Percentiles rank a stretch among this genome's conserved stretches.
Conservation (phyloP, 2,797 vertebrate species). For the Gambusia yucatana region DNA sequence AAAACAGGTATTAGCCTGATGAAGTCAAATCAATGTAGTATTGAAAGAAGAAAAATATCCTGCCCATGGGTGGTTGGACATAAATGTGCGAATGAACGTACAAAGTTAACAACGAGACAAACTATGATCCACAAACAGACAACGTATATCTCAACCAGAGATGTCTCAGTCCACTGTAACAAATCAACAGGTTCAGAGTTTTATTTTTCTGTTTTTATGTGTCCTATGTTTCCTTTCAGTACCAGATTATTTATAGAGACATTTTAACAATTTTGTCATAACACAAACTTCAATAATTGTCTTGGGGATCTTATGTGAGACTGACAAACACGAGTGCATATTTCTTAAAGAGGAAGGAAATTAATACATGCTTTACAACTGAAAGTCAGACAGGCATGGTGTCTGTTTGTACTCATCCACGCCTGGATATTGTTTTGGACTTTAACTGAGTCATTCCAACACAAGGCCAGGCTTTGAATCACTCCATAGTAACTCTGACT, state of each 20-base stretch:
- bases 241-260: neutral
- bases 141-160: neutral
- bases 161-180: neutral
- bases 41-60: constrained; percentile 87
- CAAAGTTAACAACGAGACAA: constrained; percentile 72
- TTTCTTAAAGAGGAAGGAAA: neutral
- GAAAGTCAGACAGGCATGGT: neutral
- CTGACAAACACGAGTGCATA: neutral
- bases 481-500: neutral
- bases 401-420: neutral
- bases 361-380: neutral
- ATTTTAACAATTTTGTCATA: neutral
- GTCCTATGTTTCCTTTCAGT: neutral
- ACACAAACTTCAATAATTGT: neutral
- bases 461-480: neutral
- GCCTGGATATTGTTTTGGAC: neutral
- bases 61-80: constrained; percentile 80
- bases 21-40: constrained; percentile 97
- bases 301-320: neutral
- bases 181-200: constrained; percentile 4
- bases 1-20: constrained; percentile 93
- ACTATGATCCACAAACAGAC: constrained; percentile 57
- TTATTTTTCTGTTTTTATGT: constrained; percentile 17
- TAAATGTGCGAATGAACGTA: constrained; percentile 60
- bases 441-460: neutral